Evolutionary conservation across 2,113 vertebrate species (phyloP).

Genomic region (Raja brachyura): DNA sequence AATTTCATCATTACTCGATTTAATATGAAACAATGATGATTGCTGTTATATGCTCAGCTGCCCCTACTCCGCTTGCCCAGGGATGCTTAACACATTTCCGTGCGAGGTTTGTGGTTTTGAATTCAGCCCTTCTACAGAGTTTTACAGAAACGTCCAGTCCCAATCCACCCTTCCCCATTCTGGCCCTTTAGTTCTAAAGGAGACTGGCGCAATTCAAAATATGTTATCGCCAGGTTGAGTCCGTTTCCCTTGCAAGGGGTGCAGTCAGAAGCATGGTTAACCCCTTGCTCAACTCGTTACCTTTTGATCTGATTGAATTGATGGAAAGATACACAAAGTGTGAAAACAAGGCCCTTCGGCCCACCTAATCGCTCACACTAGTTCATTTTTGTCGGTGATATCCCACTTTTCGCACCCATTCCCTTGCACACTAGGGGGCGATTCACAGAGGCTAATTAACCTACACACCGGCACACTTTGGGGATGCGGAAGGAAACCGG

Average conservation of each 20-base stretch:
- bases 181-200: neutral
- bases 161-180: neutral
- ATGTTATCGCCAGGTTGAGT: neutral
- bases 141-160: neutral
- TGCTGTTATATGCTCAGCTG: neutral
- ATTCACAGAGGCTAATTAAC: too few relatives aligned
- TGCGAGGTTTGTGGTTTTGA: neutral
- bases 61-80: neutral
- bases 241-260: neutral
- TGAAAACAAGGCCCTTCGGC: too few relatives aligned
- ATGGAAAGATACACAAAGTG: too few relatives aligned
- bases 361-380: too few relatives aligned
- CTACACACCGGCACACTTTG: too few relatives aligned
- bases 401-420: too few relatives aligned
- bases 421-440: too few relatives aligned
- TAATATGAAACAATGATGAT: neutral
- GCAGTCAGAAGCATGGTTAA: neutral
- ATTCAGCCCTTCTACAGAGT: neutral
- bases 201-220: neutral
- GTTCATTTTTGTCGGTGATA: too few relatives aligned
- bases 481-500: too few relatives aligned
- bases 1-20: neutral
- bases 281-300: neutral
- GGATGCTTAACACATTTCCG: neutral
- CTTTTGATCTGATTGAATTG: too few relatives aligned